Conservation (phyloP, 2,888 invertebrate species). For the Phasia obesa region DNA sequence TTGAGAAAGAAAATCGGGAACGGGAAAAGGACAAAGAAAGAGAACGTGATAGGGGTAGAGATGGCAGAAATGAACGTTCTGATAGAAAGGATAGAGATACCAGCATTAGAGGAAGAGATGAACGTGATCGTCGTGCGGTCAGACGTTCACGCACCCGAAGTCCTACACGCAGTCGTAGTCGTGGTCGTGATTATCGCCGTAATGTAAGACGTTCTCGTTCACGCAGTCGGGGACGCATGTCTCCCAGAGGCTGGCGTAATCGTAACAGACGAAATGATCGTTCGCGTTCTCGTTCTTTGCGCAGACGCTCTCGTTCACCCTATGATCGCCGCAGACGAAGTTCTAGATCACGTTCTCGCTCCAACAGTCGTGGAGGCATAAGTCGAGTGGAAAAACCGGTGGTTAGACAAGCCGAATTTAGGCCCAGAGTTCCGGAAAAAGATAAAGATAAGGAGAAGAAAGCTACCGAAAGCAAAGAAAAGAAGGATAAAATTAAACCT, state of each 20-base stretch:
- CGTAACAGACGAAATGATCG: constrained; percentile 72
- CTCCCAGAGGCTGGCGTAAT: constrained; percentile 73
- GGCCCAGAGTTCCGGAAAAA: constrained; percentile 80
- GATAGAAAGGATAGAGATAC: constrained; percentile 47
- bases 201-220: constrained; percentile 63
- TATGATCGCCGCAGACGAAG: constrained; percentile 73
- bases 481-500: constrained; percentile 71
- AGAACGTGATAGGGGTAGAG: constrained; percentile 42
- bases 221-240: constrained; percentile 62
- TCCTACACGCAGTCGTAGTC: constrained; percentile 75
- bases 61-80: constrained; percentile 54
- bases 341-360: constrained; percentile 75
- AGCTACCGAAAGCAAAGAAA: constrained; percentile 71
- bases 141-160: constrained; percentile 74
- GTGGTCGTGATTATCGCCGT: constrained; percentile 72
- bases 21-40: constrained; percentile 73
- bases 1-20: constrained; percentile 70
- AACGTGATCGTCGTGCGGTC: constrained; percentile 74
- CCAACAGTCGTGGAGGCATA: constrained; percentile 70
- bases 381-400: constrained; percentile 80
- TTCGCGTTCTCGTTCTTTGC: constrained; percentile 66
- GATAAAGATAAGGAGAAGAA: constrained; percentile 76
- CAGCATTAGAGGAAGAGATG: constrained; percentile 28
- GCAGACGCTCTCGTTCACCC: constrained; percentile 76
- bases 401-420: constrained; percentile 81